These are phyloP conservation scores for Alentia gelatinosa DNA, from an alignment of 2,888 invertebrate species.

Conservation along the genomic window DNA sequence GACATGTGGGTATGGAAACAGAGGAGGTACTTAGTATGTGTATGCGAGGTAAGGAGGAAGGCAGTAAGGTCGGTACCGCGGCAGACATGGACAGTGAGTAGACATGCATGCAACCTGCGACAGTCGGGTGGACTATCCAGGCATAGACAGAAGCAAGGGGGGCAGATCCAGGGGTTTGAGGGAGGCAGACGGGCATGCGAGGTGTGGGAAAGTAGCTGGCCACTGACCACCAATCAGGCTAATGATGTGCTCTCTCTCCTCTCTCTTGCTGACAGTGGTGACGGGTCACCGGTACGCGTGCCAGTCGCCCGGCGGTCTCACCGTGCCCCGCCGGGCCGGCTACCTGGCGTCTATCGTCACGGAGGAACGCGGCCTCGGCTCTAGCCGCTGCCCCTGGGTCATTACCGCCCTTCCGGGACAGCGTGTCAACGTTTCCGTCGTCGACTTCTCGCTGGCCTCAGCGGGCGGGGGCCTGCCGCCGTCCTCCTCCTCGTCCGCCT, in stretches of 20 bases:
- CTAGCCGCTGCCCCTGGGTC: slow-evolving; percentile 59
- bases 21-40: too few relatives aligned
- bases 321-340: slow-evolving; percentile 29
- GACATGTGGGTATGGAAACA: too few relatives aligned
- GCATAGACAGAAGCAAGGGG: too few relatives aligned
- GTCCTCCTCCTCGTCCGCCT: slow-evolving; percentile 60
- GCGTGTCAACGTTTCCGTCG: slow-evolving; percentile 62
- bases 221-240: slow-evolving; percentile 1
- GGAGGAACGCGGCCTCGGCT: slow-evolving; percentile 47
- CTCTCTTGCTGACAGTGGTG: slow-evolving; percentile 6
- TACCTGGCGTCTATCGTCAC: slow-evolving; percentile 51
- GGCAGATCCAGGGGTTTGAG: too few relatives aligned
- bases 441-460: slow-evolving; percentile 59
- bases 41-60: too few relatives aligned
- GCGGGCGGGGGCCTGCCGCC: slow-evolving; percentile 47
- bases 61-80: too few relatives aligned
- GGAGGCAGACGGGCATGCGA: not conserved
- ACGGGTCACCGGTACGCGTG: slow-evolving; percentile 42
- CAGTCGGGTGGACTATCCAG: too few relatives aligned
- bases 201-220: not conserved
- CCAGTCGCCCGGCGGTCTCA: slow-evolving; percentile 23
- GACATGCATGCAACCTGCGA: too few relatives aligned
- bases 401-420: slow-evolving; percentile 60
- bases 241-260: slow-evolving; percentile 3
- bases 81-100: too few relatives aligned